Conservation (phyloP, 2,113 vertebrate genomes). For the Tapirus terrestris region DNA sequence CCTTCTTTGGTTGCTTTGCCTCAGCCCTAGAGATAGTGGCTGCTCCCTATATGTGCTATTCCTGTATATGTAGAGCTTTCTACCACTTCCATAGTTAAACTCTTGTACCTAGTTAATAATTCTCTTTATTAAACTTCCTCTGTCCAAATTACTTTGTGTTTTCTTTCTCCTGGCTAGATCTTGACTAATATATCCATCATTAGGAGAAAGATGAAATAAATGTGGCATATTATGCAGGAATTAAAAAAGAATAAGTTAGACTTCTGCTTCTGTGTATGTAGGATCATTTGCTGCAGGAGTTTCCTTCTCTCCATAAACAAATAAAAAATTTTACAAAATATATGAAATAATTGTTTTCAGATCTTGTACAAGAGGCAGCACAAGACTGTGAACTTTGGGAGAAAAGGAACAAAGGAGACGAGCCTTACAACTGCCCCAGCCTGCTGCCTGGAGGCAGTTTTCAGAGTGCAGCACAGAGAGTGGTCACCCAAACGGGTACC, state of each 20-base stretch:
- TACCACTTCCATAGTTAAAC: background rate
- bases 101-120: background rate
- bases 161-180: background rate
- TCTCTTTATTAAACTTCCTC: background rate
- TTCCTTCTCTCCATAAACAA: background rate
- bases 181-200: background rate
- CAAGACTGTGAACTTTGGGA: background rate
- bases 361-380: background rate
- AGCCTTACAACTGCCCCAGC: background rate
- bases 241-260: background rate
- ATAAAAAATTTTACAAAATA: background rate
- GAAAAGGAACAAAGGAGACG: background rate
- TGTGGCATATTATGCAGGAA: background rate
- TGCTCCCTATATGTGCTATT: background rate
- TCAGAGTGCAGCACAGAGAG: background rate
- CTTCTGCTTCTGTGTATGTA: background rate
- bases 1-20: background rate
- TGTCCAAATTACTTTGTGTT: background rate
- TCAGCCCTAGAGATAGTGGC: background rate
- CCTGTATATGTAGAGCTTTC: background rate
- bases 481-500: background rate
- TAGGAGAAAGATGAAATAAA: background rate
- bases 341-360: background rate
- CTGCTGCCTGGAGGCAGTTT: background rate
- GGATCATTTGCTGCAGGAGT: background rate